phyloP scores from a whole-genome alignment of 92 coral and sea anemone genomes.

The Plumapathes pennacea region DNA sequence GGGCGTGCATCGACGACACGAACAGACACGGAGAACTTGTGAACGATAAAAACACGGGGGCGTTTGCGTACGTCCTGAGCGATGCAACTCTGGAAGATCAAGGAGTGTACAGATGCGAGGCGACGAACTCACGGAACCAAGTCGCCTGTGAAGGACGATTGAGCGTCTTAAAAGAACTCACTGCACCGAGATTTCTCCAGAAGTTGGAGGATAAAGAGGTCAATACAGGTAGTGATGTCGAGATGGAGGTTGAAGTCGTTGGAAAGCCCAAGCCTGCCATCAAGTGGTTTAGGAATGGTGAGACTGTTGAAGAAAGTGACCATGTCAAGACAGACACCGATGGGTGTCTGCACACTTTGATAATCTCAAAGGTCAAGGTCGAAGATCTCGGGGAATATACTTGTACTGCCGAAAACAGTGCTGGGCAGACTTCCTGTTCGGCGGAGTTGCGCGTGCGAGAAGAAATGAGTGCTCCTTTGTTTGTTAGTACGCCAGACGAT shows the following conservation, averaged over 20 bases:
- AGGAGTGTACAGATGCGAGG: constrained; percentile 77
- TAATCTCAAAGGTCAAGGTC: constrained; percentile 45
- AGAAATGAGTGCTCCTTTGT: constrained; percentile 65
- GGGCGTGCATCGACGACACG: constrained; percentile 57
- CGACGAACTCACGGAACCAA: constrained; percentile 71
- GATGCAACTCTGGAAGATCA: constrained; percentile 62
- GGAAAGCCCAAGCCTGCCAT: constrained; percentile 88
- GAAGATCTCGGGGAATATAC: constrained; percentile 89
- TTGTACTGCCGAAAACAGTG: constrained; percentile 81
- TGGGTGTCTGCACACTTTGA: constrained; percentile 77
- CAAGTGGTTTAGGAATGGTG: constrained; percentile 87
- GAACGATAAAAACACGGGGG: constrained; percentile 64
- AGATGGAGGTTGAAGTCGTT: constrained; percentile 84
- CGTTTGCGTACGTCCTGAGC: constrained; percentile 52
- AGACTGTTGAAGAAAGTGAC: constrained; percentile 43
- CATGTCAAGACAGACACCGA: constrained; percentile 54
- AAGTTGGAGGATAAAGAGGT: constrained; percentile 75
- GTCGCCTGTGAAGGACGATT: constrained; percentile 53
- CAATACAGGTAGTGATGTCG: constrained; percentile 60
- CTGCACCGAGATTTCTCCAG: constrained; percentile 79
- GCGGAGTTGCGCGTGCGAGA: constrained; percentile 75
- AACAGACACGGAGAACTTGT: constrained; percentile 54
- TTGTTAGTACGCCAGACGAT: constrained; percentile 56
- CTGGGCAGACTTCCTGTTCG: constrained; percentile 74
- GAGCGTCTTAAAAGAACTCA: constrained; percentile 38